Evolutionary conservation across 2,888 invertebrate genomes (phyloP), one percentile per base, ranked within the genome.

Genomic region (Drosophila recens): DNA sequence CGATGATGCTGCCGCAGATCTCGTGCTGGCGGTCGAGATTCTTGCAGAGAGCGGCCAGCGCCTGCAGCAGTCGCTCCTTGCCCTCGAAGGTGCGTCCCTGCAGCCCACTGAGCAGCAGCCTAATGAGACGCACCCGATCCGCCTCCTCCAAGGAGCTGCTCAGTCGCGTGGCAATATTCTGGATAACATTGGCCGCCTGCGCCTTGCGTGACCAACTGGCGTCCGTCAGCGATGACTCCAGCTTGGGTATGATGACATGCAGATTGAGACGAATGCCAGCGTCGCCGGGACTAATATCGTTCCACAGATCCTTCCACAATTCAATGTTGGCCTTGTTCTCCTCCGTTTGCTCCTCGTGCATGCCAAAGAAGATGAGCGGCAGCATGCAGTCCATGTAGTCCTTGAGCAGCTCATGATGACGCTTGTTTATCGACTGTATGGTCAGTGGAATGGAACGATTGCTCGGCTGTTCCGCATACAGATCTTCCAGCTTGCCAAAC

Each of bases 51-150:
- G 95, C 95, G 0, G 97, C 95, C 5, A 98, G 91, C 0, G 98
- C 97, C 79, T 95, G 94, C 13, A 98, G 91, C 34, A 98, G 93
- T 74, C 96, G 94, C 76, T 97, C 96, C 91, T 98, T 98, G n/a
- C 98, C 98, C 79, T 95, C 95, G 95, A 97, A 98, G 0, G 97
- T 97, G 90, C 98, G 94, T 20, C 98, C 98, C 77, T 95, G 95
- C 40, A 97, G 93, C 0, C 96, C 96, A 52, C 94, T 94, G 1
- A 97, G 91, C 57, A 96, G 91, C 59, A 96, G 94, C 20, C 94
- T 94, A 0, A 97, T 93, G 17, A 98, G 92, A 49, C 93, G 93
- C 77, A 95, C 94, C 30, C 96, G 93, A 70, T 95, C 94, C 4
- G 94, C 94, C 8, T 95, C 94, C 34, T 94, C 95, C 71, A 98